Percentiles rank a stretch among this genome's conserved stretches.
phyloP scores from a whole-genome alignment of 2,888 invertebrate genomes.

The Athetis lepigone region DNA sequence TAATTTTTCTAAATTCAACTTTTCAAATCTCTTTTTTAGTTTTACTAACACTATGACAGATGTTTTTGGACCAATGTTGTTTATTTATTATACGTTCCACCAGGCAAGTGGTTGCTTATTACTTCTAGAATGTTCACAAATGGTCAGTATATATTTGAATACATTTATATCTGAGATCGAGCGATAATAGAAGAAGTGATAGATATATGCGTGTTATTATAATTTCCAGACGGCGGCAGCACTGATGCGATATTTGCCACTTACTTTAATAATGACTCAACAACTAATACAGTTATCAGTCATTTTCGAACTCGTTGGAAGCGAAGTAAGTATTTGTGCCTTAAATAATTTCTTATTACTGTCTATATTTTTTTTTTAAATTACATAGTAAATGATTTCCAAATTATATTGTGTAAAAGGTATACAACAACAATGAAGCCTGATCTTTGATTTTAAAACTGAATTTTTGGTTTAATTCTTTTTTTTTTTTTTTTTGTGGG shows the following conservation, averaged over 20 bases:
- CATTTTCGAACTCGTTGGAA: constrained; percentile 65
- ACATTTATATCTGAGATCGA: neutral
- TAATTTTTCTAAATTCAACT: neutral
- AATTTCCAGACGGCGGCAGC: constrained; percentile 43
- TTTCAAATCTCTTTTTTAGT: constrained; percentile 23
- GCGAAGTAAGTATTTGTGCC: constrained; percentile 55
- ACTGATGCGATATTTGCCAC: constrained; percentile 54
- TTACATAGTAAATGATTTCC: too few species aligned
- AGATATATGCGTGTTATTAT: too few species aligned
- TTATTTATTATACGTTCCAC: constrained; percentile 38
- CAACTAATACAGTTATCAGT: constrained; percentile 69
- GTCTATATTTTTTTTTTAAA: neutral
- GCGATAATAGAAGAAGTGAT: too few species aligned
- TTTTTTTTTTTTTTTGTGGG: too few species aligned
- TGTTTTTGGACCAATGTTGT: constrained; percentile 35
- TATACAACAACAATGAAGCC: too few species aligned
- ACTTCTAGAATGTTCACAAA: constrained; percentile 56
- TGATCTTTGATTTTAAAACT: neutral
- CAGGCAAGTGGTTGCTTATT: constrained; percentile 55
- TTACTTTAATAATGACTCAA: constrained; percentile 64
- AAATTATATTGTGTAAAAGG: neutral
- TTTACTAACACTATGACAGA: constrained; percentile 42
- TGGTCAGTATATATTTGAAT: constrained; percentile 49
- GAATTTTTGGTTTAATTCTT: too few species aligned
- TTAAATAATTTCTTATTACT: neutral